phyloP scores from a whole-genome alignment of 2,113 vertebrate genomes.

The Lepus europaeus region DNA sequence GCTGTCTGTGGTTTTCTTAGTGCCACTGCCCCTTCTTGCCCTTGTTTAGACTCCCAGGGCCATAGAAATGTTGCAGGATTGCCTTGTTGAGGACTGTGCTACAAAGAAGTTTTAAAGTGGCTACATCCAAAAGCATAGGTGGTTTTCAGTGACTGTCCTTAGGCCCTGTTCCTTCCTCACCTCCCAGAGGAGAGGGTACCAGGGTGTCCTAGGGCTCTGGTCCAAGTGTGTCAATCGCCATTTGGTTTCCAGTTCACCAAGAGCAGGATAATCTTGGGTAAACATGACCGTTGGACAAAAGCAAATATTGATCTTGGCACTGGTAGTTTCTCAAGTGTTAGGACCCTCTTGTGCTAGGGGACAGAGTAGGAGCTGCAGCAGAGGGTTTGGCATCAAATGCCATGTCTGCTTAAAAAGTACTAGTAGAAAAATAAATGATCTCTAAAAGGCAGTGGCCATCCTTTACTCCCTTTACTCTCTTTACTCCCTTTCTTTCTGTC shows the following conservation, averaged over 20 bases:
- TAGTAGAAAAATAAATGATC: background rate
- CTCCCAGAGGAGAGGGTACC: background rate
- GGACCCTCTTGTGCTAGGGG: background rate
- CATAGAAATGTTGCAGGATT: background rate
- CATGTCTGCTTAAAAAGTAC: background rate
- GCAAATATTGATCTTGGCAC: slow-evolving; percentile 80
- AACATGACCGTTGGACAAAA: slow-evolving; percentile 78
- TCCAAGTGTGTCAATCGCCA: slow-evolving; percentile 74
- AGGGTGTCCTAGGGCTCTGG: slow-evolving; percentile 25
- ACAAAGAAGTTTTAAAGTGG: background rate
- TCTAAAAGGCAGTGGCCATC: background rate
- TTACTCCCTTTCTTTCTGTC: no score
- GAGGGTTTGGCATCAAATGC: background rate
- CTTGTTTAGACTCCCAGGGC: background rate
- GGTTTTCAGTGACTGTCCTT: background rate
- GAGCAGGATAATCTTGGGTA: slow-evolving; percentile 72
- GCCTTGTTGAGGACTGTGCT: background rate
- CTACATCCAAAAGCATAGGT: background rate
- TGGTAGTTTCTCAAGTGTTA: slow-evolving; percentile 29
- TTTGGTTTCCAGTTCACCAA: slow-evolving; percentile 68
- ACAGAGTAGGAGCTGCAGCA: background rate
- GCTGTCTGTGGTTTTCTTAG: background rate
- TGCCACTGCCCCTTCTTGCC: rapidly evolving
- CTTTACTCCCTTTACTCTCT: no score
- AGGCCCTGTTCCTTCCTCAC: background rate